A percentile compares a stretch with the other conserved stretches of the same genome.
These are phyloP conservation scores for Zoanthus gigantus DNA, from an alignment of 92 coral and sea anemone species.

Conservation along the genomic window DNA sequence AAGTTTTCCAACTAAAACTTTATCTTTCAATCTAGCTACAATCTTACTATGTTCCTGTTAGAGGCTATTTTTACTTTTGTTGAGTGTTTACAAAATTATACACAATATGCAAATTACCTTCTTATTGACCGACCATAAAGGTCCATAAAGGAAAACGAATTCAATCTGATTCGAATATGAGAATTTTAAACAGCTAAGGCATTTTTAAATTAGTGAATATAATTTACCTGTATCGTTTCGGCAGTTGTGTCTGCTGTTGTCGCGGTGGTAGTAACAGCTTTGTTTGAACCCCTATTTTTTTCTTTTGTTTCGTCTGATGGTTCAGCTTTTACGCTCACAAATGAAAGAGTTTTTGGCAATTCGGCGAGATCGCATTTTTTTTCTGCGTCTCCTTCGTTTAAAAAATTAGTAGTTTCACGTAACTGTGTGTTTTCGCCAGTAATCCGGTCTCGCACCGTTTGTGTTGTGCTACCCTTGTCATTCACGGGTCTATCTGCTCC, in stretches of 20 bases:
- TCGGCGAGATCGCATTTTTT: conserved; percentile 6
- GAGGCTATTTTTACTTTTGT: neutral
- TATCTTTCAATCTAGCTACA: neutral
- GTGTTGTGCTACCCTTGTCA: neutral
- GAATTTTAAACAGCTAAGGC: conserved; percentile 35
- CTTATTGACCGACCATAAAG: conserved; percentile 17
- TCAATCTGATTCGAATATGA: conserved; percentile 25
- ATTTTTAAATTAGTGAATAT: conserved; percentile 8
- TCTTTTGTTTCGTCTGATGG: conserved; percentile 8
- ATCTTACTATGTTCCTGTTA: neutral
- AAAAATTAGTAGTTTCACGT: neutral
- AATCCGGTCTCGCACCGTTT: neutral
- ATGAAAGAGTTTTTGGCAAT: conserved; percentile 28
- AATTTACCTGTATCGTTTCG: conserved; percentile 37
- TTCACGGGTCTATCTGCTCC: neutral
- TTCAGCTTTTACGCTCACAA: conserved; percentile 37
- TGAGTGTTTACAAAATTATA: neutral
- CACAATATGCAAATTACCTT: conserved; percentile 35
- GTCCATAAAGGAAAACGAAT: conserved; percentile 26
- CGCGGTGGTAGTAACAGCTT: neutral
- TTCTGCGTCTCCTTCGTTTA: neutral
- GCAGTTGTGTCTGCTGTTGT: conserved; percentile 18
- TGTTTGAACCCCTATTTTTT: neutral
- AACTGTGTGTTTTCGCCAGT: neutral
- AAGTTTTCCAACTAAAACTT: neutral